Base-by-base conservation (phyloP, 92 coral and sea anemone genomes). In the Palythoa grandiflora region DNA sequence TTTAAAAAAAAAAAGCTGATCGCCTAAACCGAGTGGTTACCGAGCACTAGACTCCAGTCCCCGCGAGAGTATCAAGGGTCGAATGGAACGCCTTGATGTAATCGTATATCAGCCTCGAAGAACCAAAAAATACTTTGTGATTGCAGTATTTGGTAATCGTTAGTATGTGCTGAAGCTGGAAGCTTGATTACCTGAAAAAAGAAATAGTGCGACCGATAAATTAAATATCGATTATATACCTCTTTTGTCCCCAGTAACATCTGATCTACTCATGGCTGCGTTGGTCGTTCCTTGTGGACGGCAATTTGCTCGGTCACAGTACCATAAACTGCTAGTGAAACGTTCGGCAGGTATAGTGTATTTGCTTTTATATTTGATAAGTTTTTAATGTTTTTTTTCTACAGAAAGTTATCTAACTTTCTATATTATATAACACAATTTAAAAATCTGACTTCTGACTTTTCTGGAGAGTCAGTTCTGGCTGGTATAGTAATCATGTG, bases 11-110 rank as follows among this genome's bases (percentile, higher is more conserved):
- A n/a, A n/a, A n/a, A n/a, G n/a, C n/a, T n/a, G n/a, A n/a, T n/a
- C n/a, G n/a, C n/a, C n/a, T n/a, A n/a, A n/a, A n/a, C 3, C 13
- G 65, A 3, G 13, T 2, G 40, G 37, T 21, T 37, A 68, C 73
- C 21, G 38, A 35, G 73, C 73, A 20, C 73, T 68, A 68, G 73
- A 20, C 21, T 68, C 73, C 73, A 35, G 73, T 68, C 73, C 13
- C 21, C 21, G 3, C 38, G 9, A 10, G 66, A 14, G 14, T 68
- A 35, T 68, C 73, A 68, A 1, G 4, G 4, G 66, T 59, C 17
- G 66, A 17, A 59, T 68, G 3, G 10, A 4, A 19, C 73, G 73
- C 73, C 73, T 21, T 21, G 73, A 35, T 16, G 73, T 19, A 68
- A 35, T 20, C 73, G 73, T 68, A 61, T 19, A 4, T 9, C 38